Base-by-base conservation (phyloP, 2,113 vertebrate species). In the Tupaia tana region DNA sequence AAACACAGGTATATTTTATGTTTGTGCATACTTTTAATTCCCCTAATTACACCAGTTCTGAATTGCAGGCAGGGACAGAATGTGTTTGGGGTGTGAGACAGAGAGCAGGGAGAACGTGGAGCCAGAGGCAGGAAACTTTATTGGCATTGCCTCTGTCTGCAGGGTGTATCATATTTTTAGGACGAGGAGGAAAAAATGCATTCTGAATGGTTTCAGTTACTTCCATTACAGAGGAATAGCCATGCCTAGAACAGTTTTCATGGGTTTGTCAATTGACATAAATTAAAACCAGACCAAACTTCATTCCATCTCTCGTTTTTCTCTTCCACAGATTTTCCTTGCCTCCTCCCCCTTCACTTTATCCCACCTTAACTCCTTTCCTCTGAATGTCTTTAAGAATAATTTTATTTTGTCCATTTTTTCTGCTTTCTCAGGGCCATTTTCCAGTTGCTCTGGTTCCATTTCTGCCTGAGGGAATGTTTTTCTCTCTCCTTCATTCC, bases 261-360 rank as follows among this genome's bases (percentile, higher is more conserved):
- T 89, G 91, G 78, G 80, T 97, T 96, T 97, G 92, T 89, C 93
- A 97, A 61, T 73, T 95, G 96, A 94, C 94, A 93, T 89, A 97
- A 98, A 98, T 97, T 97, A 96, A 97, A 96, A 97, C 79, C 97
- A 98, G 94, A 97, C 54, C 3, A 63, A 80, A 88, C 94, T 96
- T 98, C 34, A 96, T 97, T 96, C 13, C 85, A 89, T 97, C 94
- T 91, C 97, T 94, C 24, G 9, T 54, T 87, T 73, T 90, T 90
- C 91, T 88, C 75, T 86, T 95, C 22, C 14, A 34, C 77, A 94
- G 24, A 95, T 74, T 73, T 97, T 96, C 34, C 61, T 81, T 71
- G 83, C 77, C 19, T 88, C 91, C 86, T 83, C 92, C 58, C 85
- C 9, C 20, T 74, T 67, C 56, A 75, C 61, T 91, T 78, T 69